Base-by-base conservation (phyloP, 1,140 invertebrate species). In the Drosophila lacertosa region DNA sequence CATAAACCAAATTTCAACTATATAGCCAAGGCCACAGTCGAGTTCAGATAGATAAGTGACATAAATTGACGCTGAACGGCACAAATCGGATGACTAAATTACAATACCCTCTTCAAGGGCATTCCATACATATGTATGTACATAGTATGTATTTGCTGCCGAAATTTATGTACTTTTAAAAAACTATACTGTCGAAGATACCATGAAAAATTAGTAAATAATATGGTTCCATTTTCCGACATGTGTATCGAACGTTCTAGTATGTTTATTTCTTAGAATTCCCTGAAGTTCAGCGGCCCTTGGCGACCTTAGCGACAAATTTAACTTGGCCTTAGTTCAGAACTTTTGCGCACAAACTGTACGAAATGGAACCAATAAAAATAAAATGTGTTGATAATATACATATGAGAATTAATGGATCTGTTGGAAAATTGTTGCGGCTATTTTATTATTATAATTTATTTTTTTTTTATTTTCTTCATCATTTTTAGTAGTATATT, bases 261-360 rank as follows among this genome's bases (percentile, higher is more conserved):
- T n/a, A n/a, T n/a, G 16, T 40, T 16, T 9, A 7, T 9, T 1
- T 29, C 7, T 7, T 16, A 40, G n/a, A 9, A 4, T n/a, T 40
- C 16, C 2, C 2, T 0, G 11, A 9, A 11, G 66, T 62, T 69
- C 66, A 55, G 40, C 47, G 59, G 45, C 59, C 66, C 33, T 26
- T 13, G 2, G 16, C 42, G n/a, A 53, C 33, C 59, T 64, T 48
- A 50, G 20, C 15, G 66, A 64, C 66, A 64, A 64, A 24, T 55
- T 48, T 16, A 48, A 33, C 10, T 22, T 48, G 26, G 50, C 50
- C 59, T 69, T 37, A 15, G 16, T 1, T 48, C 42, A 54, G 62
- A 22, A 11, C 2, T 18, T n/a, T 4, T 5, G 33, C n/a, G 11
- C 33, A 18, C 10, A 50, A 32, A n/a, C 9, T 48, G 24, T 66